These are phyloP conservation scores for Podarcis lilfordi DNA, from an alignment of 2,797 vertebrate genomes.

Conservation along the genomic window DNA sequence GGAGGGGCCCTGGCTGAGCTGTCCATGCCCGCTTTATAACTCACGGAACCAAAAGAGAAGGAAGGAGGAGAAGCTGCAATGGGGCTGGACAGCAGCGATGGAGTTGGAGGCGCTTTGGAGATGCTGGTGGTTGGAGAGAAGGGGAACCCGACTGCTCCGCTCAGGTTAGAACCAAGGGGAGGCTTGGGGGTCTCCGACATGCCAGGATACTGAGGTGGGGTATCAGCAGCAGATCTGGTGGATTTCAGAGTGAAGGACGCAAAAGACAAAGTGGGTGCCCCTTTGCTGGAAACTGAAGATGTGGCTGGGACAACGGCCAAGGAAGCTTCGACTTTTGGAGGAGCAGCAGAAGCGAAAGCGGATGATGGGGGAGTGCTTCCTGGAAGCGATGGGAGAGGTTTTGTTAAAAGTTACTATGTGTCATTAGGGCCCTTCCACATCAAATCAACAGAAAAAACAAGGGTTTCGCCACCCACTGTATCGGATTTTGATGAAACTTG, in stretches of 20 bases:
- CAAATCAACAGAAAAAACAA: too few species aligned
- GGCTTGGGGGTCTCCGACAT: conserved; percentile 57
- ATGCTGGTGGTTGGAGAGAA: conserved; percentile 66
- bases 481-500: too few species aligned
- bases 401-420: not conserved
- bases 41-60: conserved; percentile 60
- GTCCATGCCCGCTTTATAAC: conserved; percentile 72
- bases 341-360: conserved; percentile 55
- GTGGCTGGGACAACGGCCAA: rapidly evolving
- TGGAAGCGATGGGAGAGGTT: conserved; percentile 52
- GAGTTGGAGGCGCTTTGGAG: conserved; percentile 60
- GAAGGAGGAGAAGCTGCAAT: conserved; percentile 54
- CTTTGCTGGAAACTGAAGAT: conserved; percentile 39
- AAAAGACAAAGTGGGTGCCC: conserved; percentile 67
- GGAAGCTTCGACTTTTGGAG: conserved; percentile 59
- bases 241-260: conserved; percentile 60
- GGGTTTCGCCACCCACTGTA: too few species aligned
- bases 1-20: conserved; percentile 33
- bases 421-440: too few species aligned
- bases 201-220: conserved; percentile 44
- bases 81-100: conserved; percentile 56
- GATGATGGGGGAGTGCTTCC: conserved; percentile 69
- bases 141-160: conserved; percentile 62
- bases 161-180: conserved; percentile 31
- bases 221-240: conserved; percentile 32